phyloP scores from a whole-genome alignment of 2,797 vertebrate genomes.

The Lacerta agilis region DNA sequence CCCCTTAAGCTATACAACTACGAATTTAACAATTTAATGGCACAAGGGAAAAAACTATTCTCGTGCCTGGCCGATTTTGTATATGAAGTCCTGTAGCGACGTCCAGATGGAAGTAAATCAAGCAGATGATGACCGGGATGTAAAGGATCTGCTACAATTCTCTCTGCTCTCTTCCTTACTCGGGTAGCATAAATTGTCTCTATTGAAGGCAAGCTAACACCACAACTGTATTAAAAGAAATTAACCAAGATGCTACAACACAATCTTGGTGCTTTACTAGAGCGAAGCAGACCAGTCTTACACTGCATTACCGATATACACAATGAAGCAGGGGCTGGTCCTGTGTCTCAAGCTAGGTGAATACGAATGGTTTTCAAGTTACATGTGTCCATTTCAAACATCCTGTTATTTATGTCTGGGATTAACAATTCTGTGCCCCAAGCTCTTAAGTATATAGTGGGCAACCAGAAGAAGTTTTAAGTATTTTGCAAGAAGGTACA shows the following conservation, averaged over 20 bases:
- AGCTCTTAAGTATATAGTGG: neutral
- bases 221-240: neutral
- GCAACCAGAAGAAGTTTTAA: neutral
- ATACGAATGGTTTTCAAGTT: neutral
- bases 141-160: too few species aligned
- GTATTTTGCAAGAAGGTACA: neutral
- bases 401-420: neutral
- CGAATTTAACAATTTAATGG: too few species aligned
- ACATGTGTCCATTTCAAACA: neutral
- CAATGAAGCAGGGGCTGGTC: neutral
- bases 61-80: too few species aligned
- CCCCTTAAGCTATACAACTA: too few species aligned
- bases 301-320: neutral
- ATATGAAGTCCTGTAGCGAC: too few species aligned
- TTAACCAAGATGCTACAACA: too few species aligned
- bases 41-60: too few species aligned
- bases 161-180: too few species aligned
- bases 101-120: too few species aligned
- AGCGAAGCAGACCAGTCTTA: neutral
- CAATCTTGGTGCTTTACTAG: neutral
- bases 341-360: neutral
- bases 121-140: too few species aligned
- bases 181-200: too few species aligned
- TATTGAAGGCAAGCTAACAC: too few species aligned
- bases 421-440: neutral